These are phyloP conservation scores for Drosophila repletoides DNA, from an alignment of 1,140 invertebrate genomes.

Conservation along the genomic window DNA sequence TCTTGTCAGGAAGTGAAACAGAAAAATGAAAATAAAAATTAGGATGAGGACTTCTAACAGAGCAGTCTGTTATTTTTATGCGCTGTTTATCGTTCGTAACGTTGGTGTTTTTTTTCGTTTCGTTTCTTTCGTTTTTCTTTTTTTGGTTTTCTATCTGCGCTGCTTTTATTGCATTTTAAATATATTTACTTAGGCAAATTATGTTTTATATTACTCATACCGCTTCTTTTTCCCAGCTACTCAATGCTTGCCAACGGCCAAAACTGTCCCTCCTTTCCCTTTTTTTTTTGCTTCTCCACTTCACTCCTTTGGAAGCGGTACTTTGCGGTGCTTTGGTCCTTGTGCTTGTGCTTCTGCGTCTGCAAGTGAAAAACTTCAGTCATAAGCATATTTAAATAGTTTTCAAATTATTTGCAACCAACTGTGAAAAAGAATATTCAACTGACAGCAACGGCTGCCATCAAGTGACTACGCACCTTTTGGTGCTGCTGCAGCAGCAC, in stretches of 20 bases:
- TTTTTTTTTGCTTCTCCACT: background rate
- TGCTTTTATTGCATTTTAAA: constrained; percentile 47
- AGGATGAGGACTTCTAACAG: no score
- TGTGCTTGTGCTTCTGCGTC: no score
- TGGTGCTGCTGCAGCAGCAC: constrained; percentile 1
- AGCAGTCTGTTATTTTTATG: constrained; percentile 14
- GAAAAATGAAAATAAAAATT: no score
- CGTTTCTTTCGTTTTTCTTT: background rate
- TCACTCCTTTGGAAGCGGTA: background rate
- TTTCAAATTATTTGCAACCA: constrained; percentile 33
- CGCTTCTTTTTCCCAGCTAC: no score
- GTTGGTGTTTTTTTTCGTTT: background rate
- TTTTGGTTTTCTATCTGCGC: background rate
- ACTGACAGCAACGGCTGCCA: constrained; percentile 43
- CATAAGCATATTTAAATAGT: constrained; percentile 64
- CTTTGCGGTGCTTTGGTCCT: no score
- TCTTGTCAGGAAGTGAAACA: no score
- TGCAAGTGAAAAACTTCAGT: constrained; percentile 44
- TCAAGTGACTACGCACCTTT: constrained; percentile 68
- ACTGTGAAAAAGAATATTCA: background rate
- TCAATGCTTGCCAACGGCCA: no score
- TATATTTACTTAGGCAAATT: constrained; percentile 52
- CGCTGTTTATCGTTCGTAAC: constrained; percentile 10
- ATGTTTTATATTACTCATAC: constrained; percentile 32
- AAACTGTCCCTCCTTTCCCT: background rate